Evolutionary conservation across 2,113 vertebrate genomes (phyloP), one percentile per base, ranked within the genome.

Genomic region (Nibea albiflora): DNA sequence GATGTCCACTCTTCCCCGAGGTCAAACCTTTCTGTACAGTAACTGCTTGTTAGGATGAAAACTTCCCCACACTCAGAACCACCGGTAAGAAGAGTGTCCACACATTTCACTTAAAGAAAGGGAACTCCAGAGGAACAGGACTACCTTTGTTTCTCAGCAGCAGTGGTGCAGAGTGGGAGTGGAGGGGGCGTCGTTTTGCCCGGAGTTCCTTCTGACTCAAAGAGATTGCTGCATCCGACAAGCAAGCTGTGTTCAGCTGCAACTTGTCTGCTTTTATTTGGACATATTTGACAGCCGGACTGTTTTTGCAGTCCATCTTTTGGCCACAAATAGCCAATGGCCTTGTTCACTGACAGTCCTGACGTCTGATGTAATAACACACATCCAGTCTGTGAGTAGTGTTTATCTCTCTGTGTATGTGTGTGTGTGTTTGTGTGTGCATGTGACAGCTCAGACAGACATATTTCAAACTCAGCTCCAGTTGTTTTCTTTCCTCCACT

Each of bases 281-380:
- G 71, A 54, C 67, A 22, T 50, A 35, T 81, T 71, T 88, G 88
- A 86, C 86, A 88, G 81, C 75, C 14, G 57, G 68, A 28, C 80
- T 54, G 61, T 75, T 78, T 81, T 65, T 66, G 63, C 63, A 15
- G 46, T 78, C 61, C 56, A 78, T 83, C 72, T 78, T 76, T 77
- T 73, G 66, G 57, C 73, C 50, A 73, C 66, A 79, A 76, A 88
- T 62, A 81, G 85, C 85, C 82, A 68, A 80, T 65, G 76, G 80
- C 80, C 80, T 50, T 71, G 26, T 83, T 69, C 61, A 2, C 17
- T 72, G 88, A 83, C 76, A 75, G 80, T 64, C 11, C 20, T n/a
- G 70, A 66, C 28, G 39, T 70, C 70, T 88, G 79, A 80, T 78
- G 69, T 58, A 75, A 66, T 78, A 84, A 87, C 73, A 83, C 83